Evolutionary conservation across 2,797 vertebrate species (phyloP).

Genomic region (Moxostoma hubbsi): DNA sequence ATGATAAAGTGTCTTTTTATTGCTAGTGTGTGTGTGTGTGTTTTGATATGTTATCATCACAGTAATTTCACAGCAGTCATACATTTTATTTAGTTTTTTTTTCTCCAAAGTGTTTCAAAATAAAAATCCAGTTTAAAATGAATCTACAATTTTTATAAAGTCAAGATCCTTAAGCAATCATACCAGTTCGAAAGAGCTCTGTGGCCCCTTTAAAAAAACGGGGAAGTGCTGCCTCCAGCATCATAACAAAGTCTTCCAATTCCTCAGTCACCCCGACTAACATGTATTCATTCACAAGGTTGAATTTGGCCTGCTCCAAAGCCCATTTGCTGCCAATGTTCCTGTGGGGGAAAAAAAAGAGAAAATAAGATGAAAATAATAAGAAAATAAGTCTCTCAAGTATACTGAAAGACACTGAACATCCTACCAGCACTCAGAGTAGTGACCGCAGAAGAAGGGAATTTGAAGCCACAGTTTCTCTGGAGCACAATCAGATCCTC

Average conservation of each 20-base stretch:
- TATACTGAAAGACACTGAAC: background rate
- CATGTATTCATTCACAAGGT: conserved; percentile 97
- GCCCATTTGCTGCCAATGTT: conserved; percentile 98
- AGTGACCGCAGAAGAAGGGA: conserved; percentile 97
- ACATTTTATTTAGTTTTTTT: too few species aligned
- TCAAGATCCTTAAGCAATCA: background rate
- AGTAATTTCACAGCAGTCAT: too few species aligned
- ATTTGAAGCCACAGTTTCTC: conserved; percentile 99
- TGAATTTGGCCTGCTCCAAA: conserved; percentile 98
- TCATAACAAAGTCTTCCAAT: conserved; percentile 98
- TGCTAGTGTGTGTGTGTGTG: too few species aligned
- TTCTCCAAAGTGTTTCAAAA: too few species aligned
- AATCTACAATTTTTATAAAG: too few species aligned
- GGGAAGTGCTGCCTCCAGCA: conserved; percentile 93
- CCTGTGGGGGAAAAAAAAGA: conserved; percentile 78
- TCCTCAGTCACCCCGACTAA: conserved; percentile 97
- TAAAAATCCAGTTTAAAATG: too few species aligned
- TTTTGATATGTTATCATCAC: too few species aligned
- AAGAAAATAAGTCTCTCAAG: background rate
- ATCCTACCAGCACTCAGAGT: conserved; percentile 95
- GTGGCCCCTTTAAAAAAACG: conserved; percentile 97
- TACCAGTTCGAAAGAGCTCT: conserved; percentile 95
- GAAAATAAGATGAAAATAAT: background rate
- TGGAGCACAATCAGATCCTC: conserved; percentile 94
- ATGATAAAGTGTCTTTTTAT: too few species aligned